Conservation (phyloP, 2,113 vertebrate genomes). For the Chlamydotis undulata region DNA sequence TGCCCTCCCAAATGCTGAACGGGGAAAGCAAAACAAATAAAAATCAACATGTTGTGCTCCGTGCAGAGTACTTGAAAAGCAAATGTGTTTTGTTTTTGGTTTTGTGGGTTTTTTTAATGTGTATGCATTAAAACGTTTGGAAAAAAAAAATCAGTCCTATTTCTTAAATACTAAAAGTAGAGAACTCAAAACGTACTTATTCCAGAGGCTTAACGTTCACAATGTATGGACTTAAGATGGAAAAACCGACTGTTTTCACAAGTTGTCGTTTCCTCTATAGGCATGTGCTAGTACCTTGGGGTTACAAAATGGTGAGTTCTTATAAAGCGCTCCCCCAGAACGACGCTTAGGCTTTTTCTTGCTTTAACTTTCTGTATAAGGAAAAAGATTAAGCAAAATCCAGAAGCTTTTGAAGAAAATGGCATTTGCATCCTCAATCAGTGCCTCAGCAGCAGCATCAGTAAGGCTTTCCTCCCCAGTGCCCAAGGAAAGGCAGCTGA, state of each 20-base stretch:
- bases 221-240: not conserved
- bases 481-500: not conserved
- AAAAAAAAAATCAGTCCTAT: not conserved
- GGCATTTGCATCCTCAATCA: not conserved
- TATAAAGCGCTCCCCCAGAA: not conserved
- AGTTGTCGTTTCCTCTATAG: not conserved
- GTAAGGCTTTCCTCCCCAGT: not conserved
- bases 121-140: not conserved
- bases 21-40: not conserved
- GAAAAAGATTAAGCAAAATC: not conserved
- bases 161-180: not conserved
- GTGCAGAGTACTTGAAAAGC: not conserved
- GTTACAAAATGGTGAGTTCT: not conserved
- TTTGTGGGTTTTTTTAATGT: not conserved
- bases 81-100: not conserved
- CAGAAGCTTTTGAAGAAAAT: not conserved
- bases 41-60: not conserved
- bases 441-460: not conserved
- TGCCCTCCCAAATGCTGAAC: not conserved
- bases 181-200: not conserved
- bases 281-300: rapidly evolving
- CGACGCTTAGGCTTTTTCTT: not conserved
- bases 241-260: not conserved
- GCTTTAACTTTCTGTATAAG: not conserved
- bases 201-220: not conserved